Base-by-base conservation (phyloP, 2,113 vertebrate genomes). In the Thinocorus orbignyianus region DNA sequence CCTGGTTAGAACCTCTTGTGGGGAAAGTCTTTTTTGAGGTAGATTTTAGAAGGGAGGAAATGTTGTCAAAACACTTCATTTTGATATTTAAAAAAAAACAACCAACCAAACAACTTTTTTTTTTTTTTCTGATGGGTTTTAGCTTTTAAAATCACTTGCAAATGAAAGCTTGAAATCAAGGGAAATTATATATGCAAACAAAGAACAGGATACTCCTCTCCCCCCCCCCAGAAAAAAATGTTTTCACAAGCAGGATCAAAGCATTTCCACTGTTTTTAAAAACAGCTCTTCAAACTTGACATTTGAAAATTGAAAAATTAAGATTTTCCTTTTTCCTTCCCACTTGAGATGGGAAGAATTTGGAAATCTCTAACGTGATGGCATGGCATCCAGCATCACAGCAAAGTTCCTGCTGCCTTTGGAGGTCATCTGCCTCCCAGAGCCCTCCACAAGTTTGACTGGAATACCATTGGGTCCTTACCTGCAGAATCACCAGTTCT, bases 381-480 rank as follows among this genome's bases (percentile, higher is more conserved):
- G 37, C 0, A 0, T 7, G 28, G 26, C 18, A 14, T n/a, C 39
- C 26, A 39, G 62, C 48, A 76, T n/a, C 80, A 71, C 26, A 83
- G 18, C 4, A 49, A 68, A 71, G 13, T 48, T 91, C 17, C 51
- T 39, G 51, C 42, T 92, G 86, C 79, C 44, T 52, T 70, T 66
- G 64, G 58, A 55, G 69, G 39, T 49, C 12, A 35, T 41, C 31
- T 18, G 20, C 23, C 19, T 85, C 49, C 19, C 14, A 2, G 13
- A 42, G 1, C 5, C 11, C 13, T 37, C 35, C 74, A 74, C n/a
- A 24, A 30, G 13, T 10, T 54, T 60, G 62, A 28, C 19, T 3
- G 0, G 20, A 2, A 4, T 5, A 7, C n/a, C 3, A 0, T 1
- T 31, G 62, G 16, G 24, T 26, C 46, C 35, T 81, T 37, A 8